A percentile compares a stretch with the other conserved stretches of the same genome.
These are phyloP conservation scores for Taeniopygia guttata DNA, from an alignment of 2,797 vertebrate species.

Conservation along the genomic window DNA sequence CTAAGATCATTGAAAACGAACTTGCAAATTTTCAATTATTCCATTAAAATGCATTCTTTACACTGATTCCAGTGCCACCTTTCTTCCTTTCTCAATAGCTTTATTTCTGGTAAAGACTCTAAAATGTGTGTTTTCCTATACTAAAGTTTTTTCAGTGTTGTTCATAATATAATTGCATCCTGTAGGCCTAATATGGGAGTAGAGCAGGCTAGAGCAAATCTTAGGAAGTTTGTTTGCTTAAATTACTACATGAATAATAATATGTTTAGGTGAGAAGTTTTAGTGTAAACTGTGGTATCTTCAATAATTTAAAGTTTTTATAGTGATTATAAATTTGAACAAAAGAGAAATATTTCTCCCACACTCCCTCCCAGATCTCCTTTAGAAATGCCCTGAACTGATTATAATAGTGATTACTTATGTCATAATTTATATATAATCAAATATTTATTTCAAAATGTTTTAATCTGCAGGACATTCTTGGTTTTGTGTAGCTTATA, in stretches of 20 bases:
- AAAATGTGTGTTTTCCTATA: background rate
- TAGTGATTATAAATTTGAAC: background rate
- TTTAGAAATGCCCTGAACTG: background rate
- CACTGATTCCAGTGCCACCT: background rate
- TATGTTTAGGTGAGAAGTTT: background rate
- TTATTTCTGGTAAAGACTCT: background rate
- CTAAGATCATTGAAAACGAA: background rate
- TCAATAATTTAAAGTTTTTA: background rate
- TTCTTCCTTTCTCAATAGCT: background rate
- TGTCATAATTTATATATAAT: background rate
- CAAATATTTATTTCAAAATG: background rate
- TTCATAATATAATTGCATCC: background rate
- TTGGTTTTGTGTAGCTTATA: background rate
- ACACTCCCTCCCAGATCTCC: background rate
- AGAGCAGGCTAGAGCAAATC: background rate
- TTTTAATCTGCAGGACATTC: background rate
- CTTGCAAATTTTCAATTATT: background rate
- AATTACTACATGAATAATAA: background rate
- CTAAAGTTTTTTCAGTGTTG: background rate
- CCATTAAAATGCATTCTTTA: background rate
- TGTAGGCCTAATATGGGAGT: background rate
- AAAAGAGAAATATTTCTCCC: background rate
- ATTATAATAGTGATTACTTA: background rate
- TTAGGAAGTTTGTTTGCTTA: background rate
- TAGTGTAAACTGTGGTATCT: background rate